Percentiles rank a stretch among this genome's conserved stretches.
phyloP scores from a whole-genome alignment of 37 sponge, comb jelly and placozoan genomes.

The Aphrocallistes beatrix region DNA sequence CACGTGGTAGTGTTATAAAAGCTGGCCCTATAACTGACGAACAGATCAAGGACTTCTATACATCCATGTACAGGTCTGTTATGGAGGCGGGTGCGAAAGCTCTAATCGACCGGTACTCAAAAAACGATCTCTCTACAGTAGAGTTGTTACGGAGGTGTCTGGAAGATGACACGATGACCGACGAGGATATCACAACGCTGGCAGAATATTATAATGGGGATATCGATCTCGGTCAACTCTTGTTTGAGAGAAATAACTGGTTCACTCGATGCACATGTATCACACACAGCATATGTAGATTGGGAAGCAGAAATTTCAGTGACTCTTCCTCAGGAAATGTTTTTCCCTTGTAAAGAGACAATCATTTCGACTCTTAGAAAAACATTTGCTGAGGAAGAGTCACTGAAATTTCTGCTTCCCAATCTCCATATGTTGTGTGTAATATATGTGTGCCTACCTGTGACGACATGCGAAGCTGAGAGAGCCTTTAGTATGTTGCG shows the following conservation, averaged over 20 bases:
- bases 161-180: background rate
- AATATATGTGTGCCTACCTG: constrained; percentile 17
- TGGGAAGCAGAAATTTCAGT: constrained; percentile 4
- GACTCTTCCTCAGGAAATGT: constrained; percentile 15
- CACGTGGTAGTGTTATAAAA: constrained; percentile 5
- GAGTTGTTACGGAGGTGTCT: constrained; percentile 18
- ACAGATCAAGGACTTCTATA: constrained; percentile 18
- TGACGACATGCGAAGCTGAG: constrained; percentile 18
- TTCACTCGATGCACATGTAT: constrained; percentile 8
- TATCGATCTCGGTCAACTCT: constrained; percentile 6
- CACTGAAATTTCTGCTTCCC: constrained; percentile 2
- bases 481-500: constrained; percentile 13
- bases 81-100: constrained; percentile 15
- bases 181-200: constrained; percentile 9
- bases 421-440: constrained; percentile 14
- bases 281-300: constrained; percentile 1
- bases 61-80: constrained; percentile 7
- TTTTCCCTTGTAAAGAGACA: constrained; percentile 5
- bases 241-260: constrained; percentile 19
- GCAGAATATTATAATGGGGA: constrained; percentile 1
- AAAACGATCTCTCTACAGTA: constrained; percentile 19
- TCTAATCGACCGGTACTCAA: constrained; percentile 13
- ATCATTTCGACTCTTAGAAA: constrained; percentile 10
- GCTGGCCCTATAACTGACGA: background rate
- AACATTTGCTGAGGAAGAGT: constrained; percentile 19